A percentile compares a stretch with the other conserved stretches of the same genome.
These are phyloP conservation scores for Dexiosoma caninum DNA, from an alignment of 2,888 invertebrate species.

Conservation along the genomic window DNA sequence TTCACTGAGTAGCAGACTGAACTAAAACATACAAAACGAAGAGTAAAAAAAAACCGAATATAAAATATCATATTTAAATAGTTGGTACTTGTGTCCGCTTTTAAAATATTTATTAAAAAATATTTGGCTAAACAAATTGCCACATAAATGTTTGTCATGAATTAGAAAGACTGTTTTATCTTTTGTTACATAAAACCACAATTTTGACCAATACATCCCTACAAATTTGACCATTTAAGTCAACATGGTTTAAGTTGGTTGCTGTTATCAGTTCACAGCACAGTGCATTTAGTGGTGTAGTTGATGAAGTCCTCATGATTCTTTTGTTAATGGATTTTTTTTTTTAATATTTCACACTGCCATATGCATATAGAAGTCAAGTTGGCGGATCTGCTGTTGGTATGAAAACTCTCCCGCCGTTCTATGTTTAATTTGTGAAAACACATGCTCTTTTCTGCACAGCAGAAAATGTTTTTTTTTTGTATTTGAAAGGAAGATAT, in stretches of 20 bases:
- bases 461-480: no score
- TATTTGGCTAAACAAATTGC: neutral
- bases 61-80: neutral
- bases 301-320: neutral
- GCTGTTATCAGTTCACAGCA: constrained; percentile 33
- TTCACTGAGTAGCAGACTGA: neutral
- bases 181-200: constrained; percentile 28
- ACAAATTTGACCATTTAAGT: constrained; percentile 31
- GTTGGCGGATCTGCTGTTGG: no score
- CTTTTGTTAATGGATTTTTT: neutral
- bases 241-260: constrained; percentile 19
- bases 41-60: neutral
- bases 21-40: no score
- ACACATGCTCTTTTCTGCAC: no score
- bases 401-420: no score
- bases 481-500: no score
- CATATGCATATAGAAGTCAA: no score
- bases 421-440: no score
- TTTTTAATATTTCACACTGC: no score
- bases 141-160: neutral
- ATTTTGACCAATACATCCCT: constrained; percentile 39
- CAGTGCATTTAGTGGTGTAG: constrained; percentile 30
- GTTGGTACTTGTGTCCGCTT: neutral
- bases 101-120: neutral
- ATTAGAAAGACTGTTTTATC: neutral